Conservation (phyloP, 2,797 vertebrate species). For the Pipistrellus pygmaeus region DNA sequence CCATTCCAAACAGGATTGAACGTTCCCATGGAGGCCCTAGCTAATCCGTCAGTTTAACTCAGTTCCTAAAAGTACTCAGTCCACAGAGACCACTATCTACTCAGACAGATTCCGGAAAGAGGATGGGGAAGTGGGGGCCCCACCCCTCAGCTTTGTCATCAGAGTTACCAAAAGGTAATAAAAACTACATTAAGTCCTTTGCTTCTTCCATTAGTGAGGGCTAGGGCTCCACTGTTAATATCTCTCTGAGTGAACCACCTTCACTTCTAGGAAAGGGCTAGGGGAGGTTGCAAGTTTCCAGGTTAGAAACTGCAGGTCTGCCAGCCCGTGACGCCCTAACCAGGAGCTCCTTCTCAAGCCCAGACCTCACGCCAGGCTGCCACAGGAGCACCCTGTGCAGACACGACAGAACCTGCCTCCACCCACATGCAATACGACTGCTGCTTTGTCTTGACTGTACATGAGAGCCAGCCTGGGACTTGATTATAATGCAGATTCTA, state of each 20-base stretch:
- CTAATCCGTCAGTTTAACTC: neutral
- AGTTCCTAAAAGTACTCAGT: neutral
- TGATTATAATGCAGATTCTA: neutral
- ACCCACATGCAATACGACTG: neutral
- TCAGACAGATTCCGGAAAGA: neutral
- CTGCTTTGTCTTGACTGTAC: neutral
- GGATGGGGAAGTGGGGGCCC: accelerated
- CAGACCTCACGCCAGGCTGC: neutral
- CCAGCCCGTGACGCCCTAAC: neutral
- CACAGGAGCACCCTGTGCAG: neutral
- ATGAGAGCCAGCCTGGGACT: neutral
- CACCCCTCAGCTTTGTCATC: neutral
- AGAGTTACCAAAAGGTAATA: constrained; percentile 26
- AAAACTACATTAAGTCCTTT: constrained; percentile 59
- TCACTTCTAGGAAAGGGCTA: neutral
- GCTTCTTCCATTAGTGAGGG: constrained; percentile 17
- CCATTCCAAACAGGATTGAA: neutral
- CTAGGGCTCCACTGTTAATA: constrained; percentile 4
- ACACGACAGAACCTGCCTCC: neutral
- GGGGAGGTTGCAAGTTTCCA: neutral
- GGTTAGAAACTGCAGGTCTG: neutral
- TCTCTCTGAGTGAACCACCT: neutral
- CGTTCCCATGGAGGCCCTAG: neutral
- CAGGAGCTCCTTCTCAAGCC: neutral
- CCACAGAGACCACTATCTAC: neutral